Evolutionary conservation across 1,140 invertebrate species (phyloP), one percentile per base, ranked within the genome.

Genomic region (Drosophila trapezifrons): DNA sequence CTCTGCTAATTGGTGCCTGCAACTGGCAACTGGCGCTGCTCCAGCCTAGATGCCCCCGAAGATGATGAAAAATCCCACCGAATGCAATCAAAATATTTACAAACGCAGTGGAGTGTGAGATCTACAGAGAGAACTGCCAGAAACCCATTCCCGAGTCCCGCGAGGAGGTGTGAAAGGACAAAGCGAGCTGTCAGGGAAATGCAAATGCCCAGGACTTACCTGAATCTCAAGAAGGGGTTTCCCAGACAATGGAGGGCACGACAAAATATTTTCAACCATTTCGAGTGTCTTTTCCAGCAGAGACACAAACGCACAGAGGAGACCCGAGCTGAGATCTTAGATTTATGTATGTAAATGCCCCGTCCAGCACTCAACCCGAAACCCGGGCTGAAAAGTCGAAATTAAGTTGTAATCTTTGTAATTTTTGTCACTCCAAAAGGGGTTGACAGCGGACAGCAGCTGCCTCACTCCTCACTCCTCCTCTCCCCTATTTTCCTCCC

Each of bases 351-450:
- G 84, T 75, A 84, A 86, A 91, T 86, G 46, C 71, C 63, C 56
- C 25, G 74, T 56, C 65, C 67, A 9, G 59, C 57, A 71, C 43
- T 71, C 64, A 49, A 56, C n/a, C 27, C 74, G n/a, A 71, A n/a
- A n/a, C n/a, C n/a, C n/a, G 67, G 77, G 59, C 76, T 56, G 60
- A 66, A 10, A 76, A 90, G 80, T 89, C 71, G 80, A 89, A 91
- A 90, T 90, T 84, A 85, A 90, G 89, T 90, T 90, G 89, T 90
- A 90, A 90, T 90, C 89, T 80, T 84, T 85, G 79, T 90, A 81
- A 90, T 82, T 85, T 81, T 77, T 71, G 80, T 62, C 70, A 80
- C 74, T 83, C 65, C 60, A 54, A 54, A 81, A 80, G 80, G 76
- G 76, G 72, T 79, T 86, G 82, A 86, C 83, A 86, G 83, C 71